These are phyloP conservation scores for Perognathus longimembris DNA, from an alignment of 2,113 vertebrate species.

Conservation along the genomic window DNA sequence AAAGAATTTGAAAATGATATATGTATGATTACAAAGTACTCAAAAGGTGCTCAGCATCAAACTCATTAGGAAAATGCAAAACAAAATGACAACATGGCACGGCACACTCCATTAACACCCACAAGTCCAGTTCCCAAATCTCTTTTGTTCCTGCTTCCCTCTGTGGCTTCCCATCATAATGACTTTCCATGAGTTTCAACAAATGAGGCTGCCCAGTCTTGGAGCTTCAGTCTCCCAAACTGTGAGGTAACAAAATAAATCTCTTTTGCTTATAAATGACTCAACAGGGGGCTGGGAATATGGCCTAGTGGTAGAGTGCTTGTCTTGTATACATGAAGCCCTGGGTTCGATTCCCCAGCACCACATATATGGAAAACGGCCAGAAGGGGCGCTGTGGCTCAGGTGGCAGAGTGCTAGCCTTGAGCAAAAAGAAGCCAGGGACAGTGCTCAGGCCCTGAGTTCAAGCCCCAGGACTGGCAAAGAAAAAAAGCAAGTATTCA, in stretches of 20 bases:
- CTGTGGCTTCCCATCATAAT: neutral
- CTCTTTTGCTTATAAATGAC: neutral
- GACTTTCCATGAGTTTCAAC: neutral
- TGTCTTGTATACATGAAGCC: too few species aligned
- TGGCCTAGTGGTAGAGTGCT: too few species aligned
- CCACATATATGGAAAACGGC: too few species aligned
- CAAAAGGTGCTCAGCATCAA: neutral
- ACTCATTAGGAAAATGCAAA: slow-evolving; percentile 12
- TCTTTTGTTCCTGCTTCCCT: neutral
- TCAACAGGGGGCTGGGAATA: too few species aligned
- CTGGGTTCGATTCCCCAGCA: too few species aligned
- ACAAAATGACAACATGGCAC: neutral
- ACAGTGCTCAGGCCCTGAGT: too few species aligned
- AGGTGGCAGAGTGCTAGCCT: too few species aligned
- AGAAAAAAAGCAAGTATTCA: too few species aligned
- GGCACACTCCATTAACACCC: neutral
- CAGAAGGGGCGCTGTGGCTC: too few species aligned
- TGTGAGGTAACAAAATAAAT: neutral
- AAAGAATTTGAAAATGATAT: neutral
- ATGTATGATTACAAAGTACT: slow-evolving; percentile 34
- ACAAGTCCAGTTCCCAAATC: neutral
- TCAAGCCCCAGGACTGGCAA: too few species aligned
- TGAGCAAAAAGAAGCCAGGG: too few species aligned
- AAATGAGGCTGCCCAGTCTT: neutral
- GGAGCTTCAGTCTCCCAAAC: neutral